Base-by-base conservation (phyloP, 2,888 invertebrate species). In the Ormyrus pomaceus region DNA sequence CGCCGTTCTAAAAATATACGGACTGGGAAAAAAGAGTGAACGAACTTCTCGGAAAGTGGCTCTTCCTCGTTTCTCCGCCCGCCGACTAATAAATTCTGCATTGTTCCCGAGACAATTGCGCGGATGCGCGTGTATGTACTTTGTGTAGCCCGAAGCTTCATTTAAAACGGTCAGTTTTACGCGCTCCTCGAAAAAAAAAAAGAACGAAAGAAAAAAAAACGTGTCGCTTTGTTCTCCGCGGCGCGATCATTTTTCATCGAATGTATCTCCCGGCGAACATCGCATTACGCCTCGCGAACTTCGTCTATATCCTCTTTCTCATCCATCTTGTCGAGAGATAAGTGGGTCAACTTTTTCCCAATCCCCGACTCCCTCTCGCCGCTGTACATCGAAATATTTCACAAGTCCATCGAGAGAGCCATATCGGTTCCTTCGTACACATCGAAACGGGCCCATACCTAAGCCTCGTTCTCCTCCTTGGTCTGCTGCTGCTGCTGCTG, bases 221-320 rank as follows among this genome's bases (percentile, higher is more conserved):
- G 6, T 46, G 19, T 34, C 6, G n/a, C 64, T 62, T 69, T 68
- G 46, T 69, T 69, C 72, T 34, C 34, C 34, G 34, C 34, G 34
- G 4, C 8, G 19, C 11, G 34, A 53, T 73, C 55, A 73, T 77
- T 70, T 77, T 77, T 70, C 70, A 77, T 77, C 55, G 48, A 70
- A 77, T 34, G 34, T 34, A 34, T 34, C 64, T 68, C 13, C n/a
- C 51, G 34, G 55, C 51, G 53, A 75, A 1, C 59, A 34, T 68
- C 46, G 8, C 53, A 46, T 58, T 68, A 56, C 68, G 68, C 11
- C 53, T 75, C 53, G 45, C 6, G 46, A 68, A 68, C 11, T 61
- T 75, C 61, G 48, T 7, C 53, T 61, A 11, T 46, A 68, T 19
- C 34, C 34, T 34, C 66, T 59, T 66, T 50, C 53, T 68, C 51